These are phyloP conservation scores for Strigops habroptila DNA, from an alignment of 2,113 vertebrate species.

Conservation along the genomic window DNA sequence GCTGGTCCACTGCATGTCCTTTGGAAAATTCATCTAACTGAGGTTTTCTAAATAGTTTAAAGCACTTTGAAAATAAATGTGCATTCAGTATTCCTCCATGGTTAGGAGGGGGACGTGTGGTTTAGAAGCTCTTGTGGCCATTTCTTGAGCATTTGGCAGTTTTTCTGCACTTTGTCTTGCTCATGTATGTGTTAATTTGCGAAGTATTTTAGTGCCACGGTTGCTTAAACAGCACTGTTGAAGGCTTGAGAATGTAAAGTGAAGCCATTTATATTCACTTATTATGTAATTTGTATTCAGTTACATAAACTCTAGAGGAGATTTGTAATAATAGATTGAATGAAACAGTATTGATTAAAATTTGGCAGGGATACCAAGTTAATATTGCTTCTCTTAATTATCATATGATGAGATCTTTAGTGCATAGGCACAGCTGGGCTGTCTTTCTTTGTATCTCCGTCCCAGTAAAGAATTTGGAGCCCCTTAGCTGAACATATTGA, in stretches of 20 bases:
- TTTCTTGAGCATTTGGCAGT: not conserved
- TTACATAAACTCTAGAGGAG: not conserved
- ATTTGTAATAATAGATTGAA: not conserved
- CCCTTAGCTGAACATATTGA: not conserved
- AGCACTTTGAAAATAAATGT: not conserved
- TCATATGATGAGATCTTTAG: not conserved
- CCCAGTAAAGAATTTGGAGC: not conserved
- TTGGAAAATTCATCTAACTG: not conserved
- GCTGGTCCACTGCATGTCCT: not conserved
- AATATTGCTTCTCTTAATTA: not conserved
- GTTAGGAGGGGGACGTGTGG: not conserved
- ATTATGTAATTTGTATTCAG: not conserved
- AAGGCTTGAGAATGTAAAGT: not conserved
- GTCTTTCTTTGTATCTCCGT: not conserved
- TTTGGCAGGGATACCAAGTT: not conserved
- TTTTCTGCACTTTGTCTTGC: not conserved
- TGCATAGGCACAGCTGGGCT: not conserved
- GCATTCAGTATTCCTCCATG: not conserved
- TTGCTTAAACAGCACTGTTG: not conserved
- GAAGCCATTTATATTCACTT: not conserved
- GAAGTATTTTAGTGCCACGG: not conserved
- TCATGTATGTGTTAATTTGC: not conserved
- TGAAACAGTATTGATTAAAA: not conserved
- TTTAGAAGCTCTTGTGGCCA: not conserved
- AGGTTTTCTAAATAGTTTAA: not conserved